Percentiles rank a stretch among this genome's conserved stretches.
phyloP scores from a whole-genome alignment of 2,888 invertebrate genomes.

The Coleophora flavipennella region DNA sequence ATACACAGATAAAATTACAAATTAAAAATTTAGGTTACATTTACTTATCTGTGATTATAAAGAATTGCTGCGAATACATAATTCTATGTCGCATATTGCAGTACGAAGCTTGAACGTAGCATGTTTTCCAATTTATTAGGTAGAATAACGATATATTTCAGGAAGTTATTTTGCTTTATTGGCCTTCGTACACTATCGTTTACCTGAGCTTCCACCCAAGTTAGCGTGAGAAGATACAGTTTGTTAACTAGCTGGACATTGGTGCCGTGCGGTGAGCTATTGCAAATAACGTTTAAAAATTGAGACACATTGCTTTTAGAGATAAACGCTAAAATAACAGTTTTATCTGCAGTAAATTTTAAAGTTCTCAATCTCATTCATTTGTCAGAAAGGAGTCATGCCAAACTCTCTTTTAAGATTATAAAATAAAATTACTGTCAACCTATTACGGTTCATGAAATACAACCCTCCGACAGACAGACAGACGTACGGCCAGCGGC shows the following conservation, averaged over 20 bases:
- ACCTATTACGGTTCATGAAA: no score
- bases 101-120: neutral
- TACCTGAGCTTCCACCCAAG: conserved; percentile 24
- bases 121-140: neutral
- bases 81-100: neutral
- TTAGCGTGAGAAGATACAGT: conserved; percentile 48
- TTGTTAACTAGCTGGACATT: conserved; percentile 42
- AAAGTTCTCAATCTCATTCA: no score
- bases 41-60: no score
- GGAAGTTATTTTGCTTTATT: conserved; percentile 30
- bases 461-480: no score
- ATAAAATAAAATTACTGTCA: no score
- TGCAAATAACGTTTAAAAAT: conserved; percentile 39
- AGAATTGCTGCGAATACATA: neutral
- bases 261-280: conserved; percentile 17
- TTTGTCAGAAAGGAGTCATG: no score
- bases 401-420: no score
- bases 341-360: neutral
- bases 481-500: no score
- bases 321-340: conserved; percentile 23
- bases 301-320: conserved; percentile 42
- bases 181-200: conserved; percentile 28
- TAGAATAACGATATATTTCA: conserved; percentile 19
- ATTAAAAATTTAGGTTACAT: no score
- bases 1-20: no score